phyloP scores from a whole-genome alignment of 2,888 invertebrate genomes.

The Machimus rusticus region DNA sequence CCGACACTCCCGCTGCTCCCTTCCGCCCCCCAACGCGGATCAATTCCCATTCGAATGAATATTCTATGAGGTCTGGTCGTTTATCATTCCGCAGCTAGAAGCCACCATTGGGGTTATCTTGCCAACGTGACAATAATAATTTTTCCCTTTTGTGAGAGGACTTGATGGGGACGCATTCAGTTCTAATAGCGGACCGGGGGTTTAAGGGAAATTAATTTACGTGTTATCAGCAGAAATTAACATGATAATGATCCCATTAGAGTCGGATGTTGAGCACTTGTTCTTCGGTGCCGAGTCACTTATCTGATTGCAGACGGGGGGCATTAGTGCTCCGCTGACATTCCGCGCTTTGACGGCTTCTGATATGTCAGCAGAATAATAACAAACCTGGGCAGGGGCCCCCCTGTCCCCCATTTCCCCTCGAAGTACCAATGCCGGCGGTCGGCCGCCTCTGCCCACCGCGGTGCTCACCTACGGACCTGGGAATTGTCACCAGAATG shows the following conservation, averaged over 20 bases:
- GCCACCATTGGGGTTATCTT: constrained; percentile 27
- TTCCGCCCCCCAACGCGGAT: background rate
- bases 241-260: constrained; percentile 41
- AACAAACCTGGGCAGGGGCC: background rate
- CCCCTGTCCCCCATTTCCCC: background rate
- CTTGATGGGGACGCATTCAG: constrained; percentile 11
- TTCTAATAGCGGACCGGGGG: constrained; percentile 7
- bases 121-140: constrained; percentile 37
- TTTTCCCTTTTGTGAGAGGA: constrained; percentile 29
- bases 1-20: background rate
- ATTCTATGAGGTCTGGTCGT: constrained; percentile 30
- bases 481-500: background rate
- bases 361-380: constrained; percentile 35
- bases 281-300: constrained; percentile 26
- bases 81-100: constrained; percentile 20
- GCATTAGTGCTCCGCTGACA: constrained; percentile 14
- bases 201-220: constrained; percentile 34
- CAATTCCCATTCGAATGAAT: constrained; percentile 26
- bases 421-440: background rate
- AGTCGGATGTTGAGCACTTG: constrained; percentile 38
- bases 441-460: background rate
- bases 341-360: constrained; percentile 9
- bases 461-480: background rate
- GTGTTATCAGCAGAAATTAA: constrained; percentile 36
- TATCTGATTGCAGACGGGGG: constrained; percentile 29